These are phyloP conservation scores for Saturnia japonica DNA, from an alignment of 2,888 invertebrate species.

Conservation along the genomic window DNA sequence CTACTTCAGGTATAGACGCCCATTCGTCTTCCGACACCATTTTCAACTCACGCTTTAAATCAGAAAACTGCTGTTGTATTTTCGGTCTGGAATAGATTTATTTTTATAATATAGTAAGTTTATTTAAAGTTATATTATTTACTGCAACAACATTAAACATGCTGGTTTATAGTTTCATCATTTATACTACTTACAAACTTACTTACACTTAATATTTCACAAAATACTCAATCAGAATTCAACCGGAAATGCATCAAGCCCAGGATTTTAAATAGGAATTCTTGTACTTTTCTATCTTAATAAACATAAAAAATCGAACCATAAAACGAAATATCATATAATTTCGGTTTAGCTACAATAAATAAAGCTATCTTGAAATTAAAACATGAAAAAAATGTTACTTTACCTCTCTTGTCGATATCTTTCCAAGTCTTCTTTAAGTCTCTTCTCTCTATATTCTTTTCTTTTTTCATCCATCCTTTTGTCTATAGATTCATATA, in stretches of 20 bases:
- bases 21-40: conserved; percentile 96
- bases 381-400: too few relatives aligned
- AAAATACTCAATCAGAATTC: neutral
- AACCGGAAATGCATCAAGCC: neutral
- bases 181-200: too few relatives aligned
- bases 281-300: neutral
- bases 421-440: conserved; percentile 96
- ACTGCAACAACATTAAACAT: neutral
- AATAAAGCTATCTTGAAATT: neutral
- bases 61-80: conserved; percentile 99
- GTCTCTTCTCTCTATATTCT: conserved; percentile 94
- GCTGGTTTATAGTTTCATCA: too few relatives aligned
- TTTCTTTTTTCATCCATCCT: conserved; percentile 99
- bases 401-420: conserved; percentile 94
- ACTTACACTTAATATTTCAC: neutral
- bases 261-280: neutral
- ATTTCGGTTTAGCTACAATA: neutral
- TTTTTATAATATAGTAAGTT: neutral
- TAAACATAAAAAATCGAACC: neutral
- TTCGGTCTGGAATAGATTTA: conserved; percentile 86
- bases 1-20: conserved; percentile 98
- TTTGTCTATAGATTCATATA: conserved; percentile 99
- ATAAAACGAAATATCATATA: neutral
- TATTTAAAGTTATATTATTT: neutral
- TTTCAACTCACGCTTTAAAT: conserved; percentile 93